Conservation (phyloP, 2,797 vertebrate species). For the Chelmon rostratus region DNA sequence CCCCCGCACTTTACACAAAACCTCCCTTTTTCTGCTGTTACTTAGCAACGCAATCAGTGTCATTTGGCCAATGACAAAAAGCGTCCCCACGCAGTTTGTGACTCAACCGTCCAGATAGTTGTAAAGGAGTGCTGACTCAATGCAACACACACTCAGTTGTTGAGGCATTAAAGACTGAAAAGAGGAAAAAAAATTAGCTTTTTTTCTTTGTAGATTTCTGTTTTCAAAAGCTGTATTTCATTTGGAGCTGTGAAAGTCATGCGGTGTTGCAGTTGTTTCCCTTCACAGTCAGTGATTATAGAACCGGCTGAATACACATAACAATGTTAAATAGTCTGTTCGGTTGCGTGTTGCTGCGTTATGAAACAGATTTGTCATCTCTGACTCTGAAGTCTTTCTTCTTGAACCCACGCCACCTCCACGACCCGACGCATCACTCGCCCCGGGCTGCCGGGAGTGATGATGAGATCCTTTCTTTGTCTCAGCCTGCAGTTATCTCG, state of each 20-base stretch:
- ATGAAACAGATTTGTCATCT: constrained; percentile 32
- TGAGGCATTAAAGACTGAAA: not conserved
- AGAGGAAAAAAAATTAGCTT: not conserved
- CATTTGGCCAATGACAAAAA: constrained; percentile 12
- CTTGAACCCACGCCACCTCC: constrained; percentile 34
- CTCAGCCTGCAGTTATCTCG: not conserved
- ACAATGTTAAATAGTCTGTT: not conserved
- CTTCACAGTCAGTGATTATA: not conserved
- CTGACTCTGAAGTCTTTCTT: constrained; percentile 20
- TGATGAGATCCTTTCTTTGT: not conserved
- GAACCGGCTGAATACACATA: not conserved
- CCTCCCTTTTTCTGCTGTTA: constrained; percentile 22
- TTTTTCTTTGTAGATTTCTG: not conserved
- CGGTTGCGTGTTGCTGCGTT: not conserved
- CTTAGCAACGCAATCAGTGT: constrained; percentile 57
- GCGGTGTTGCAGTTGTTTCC: not conserved
- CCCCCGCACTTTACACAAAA: constrained; percentile 6
- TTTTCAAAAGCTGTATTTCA: not conserved
- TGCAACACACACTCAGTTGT: not conserved
- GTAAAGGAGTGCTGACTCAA: constrained; percentile 49
- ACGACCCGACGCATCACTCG: not conserved
- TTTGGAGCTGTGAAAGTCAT: not conserved
- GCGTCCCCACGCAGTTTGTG: constrained; percentile 48
- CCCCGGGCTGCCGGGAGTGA: not conserved
- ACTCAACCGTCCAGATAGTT: constrained; percentile 44